Conservation (phyloP, 2,797 vertebrate genomes). For the Falco columbarius region DNA sequence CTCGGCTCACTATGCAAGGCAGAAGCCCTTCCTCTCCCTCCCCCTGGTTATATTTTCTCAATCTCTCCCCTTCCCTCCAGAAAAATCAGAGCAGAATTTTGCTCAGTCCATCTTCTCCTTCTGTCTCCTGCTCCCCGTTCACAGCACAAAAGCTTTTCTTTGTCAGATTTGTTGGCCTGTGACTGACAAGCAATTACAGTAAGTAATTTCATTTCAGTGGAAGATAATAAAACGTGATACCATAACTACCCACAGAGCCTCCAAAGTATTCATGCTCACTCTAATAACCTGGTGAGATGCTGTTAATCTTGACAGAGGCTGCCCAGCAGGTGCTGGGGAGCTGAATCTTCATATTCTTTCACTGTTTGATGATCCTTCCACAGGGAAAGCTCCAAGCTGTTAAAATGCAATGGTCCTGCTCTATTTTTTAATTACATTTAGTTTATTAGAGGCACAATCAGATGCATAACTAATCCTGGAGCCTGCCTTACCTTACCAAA, state of each 20-base stretch:
- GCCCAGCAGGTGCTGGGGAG: conserved; percentile 74
- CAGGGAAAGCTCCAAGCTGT: conserved; percentile 76
- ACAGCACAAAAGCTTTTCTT: conserved; percentile 49
- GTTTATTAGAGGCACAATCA: conserved; percentile 76
- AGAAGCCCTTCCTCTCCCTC: neutral
- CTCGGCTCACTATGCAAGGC: neutral
- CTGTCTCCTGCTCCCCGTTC: neutral
- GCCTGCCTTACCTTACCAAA: neutral
- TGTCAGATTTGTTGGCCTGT: conserved; percentile 77
- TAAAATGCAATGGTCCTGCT: conserved; percentile 74
- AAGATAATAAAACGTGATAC: conserved; percentile 82
- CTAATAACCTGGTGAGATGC: conserved; percentile 78
- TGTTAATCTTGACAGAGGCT: conserved; percentile 80
- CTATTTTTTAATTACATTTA: conserved; percentile 81
- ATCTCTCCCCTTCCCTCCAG: fast-evolving
- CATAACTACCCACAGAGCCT: conserved; percentile 79
- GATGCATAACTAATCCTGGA: conserved; percentile 70
- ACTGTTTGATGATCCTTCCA: conserved; percentile 77
- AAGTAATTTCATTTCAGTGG: conserved; percentile 80
- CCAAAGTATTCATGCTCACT: conserved; percentile 80
- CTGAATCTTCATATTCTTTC: conserved; percentile 77
- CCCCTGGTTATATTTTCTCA: neutral
- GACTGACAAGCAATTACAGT: conserved; percentile 84
- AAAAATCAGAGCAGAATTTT: conserved; percentile 19
- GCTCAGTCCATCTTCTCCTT: conserved; percentile 30